These are phyloP conservation scores for Neuroscelio doddi DNA, from an alignment of 2,888 invertebrate genomes.

Conservation along the genomic window DNA sequence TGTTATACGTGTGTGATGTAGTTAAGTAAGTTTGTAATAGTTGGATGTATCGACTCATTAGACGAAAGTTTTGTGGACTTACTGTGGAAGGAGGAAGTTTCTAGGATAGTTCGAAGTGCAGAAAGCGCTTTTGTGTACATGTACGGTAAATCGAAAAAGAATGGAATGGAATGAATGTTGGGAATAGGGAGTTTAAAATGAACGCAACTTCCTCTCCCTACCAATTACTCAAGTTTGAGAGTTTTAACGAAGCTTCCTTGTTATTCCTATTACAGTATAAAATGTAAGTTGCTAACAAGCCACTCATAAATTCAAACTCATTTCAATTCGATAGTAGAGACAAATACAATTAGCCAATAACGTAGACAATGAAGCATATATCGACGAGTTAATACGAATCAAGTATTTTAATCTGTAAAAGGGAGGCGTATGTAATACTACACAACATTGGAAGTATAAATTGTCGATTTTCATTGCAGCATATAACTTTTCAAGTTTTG, in stretches of 20 bases:
- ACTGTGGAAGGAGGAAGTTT: constrained; percentile 10
- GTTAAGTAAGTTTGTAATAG: constrained; percentile 2
- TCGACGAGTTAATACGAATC: too few species aligned
- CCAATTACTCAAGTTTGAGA: constrained; percentile 55
- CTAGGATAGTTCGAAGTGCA: constrained; percentile 19
- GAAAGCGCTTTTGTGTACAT: constrained; percentile 12
- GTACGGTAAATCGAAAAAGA: constrained; percentile 15
- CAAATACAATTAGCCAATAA: not conserved
- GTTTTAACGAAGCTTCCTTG: constrained; percentile 46
- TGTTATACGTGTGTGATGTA: constrained; percentile 9
- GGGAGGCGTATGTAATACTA: too few species aligned
- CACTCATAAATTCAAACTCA: constrained; percentile 10
- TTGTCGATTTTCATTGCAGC: constrained; percentile 5
- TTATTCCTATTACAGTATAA: constrained; percentile 22
- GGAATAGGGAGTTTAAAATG: constrained; percentile 15
- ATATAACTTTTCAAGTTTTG: not conserved
- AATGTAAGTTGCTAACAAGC: constrained; percentile 18
- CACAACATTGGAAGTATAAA: not conserved
- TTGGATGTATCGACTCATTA: constrained; percentile 20
- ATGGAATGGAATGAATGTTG: constrained; percentile 13
- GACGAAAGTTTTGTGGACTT: constrained; percentile 17
- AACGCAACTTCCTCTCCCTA: constrained; percentile 28
- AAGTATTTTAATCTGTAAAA: too few species aligned
- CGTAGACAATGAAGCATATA: not conserved
- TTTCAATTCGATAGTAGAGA: constrained; percentile 7